A percentile compares a stretch with the other conserved stretches of the same genome.
These are phyloP conservation scores for Rhodeus uyekii DNA, from an alignment of 2,797 vertebrate species.

Conservation along the genomic window DNA sequence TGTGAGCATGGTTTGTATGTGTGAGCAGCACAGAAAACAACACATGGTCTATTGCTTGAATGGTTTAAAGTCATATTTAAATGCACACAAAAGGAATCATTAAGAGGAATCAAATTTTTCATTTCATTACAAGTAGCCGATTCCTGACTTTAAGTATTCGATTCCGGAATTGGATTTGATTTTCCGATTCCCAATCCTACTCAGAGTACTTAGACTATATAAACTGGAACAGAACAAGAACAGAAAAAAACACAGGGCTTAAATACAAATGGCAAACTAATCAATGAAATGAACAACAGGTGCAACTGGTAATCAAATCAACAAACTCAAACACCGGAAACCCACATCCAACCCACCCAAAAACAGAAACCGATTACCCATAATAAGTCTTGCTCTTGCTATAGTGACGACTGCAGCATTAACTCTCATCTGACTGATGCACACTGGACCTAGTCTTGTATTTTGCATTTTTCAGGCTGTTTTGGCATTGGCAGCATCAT, in stretches of 20 bases:
- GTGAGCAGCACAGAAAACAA: too few species aligned
- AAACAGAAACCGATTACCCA: not conserved
- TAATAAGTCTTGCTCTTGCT: not conserved
- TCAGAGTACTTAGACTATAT: not conserved
- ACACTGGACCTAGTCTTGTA: not conserved
- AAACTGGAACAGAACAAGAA: not conserved
- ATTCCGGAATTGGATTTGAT: too few species aligned
- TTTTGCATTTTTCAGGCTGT: constrained; percentile 73
- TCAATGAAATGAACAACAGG: not conserved
- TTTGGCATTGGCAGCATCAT: constrained; percentile 95
- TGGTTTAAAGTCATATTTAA: too few species aligned
- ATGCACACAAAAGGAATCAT: too few species aligned
- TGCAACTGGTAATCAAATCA: not conserved
- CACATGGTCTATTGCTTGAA: too few species aligned
- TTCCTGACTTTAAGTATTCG: too few species aligned
- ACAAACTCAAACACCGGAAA: not conserved
- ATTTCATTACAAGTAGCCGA: too few species aligned
- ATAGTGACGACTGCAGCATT: not conserved
- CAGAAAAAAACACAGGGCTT: not conserved
- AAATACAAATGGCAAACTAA: not conserved
- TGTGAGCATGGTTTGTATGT: too few species aligned
- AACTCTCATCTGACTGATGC: not conserved
- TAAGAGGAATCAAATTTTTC: too few species aligned
- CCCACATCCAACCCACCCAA: not conserved
- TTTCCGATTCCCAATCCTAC: too few species aligned